These are phyloP conservation scores for Operophtera brumata DNA, from an alignment of 2,888 invertebrate species.

Conservation along the genomic window DNA sequence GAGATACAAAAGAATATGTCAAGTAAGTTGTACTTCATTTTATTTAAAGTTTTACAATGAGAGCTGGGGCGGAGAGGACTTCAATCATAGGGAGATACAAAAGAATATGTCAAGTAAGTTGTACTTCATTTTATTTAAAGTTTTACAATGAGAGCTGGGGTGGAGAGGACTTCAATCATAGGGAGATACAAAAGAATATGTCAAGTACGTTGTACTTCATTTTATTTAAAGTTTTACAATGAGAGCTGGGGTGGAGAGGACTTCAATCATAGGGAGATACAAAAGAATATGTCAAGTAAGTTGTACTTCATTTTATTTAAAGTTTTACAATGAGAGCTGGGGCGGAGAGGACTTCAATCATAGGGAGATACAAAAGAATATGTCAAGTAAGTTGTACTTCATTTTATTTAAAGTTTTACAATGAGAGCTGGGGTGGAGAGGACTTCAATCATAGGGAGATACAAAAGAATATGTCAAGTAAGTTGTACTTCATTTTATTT, in stretches of 20 bases:
- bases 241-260: conserved; percentile 84
- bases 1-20: conserved; percentile 83
- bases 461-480: conserved; percentile 84
- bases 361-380: conserved; percentile 77
- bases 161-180: conserved; percentile 82
- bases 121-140: conserved; percentile 37
- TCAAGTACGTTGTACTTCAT: conserved; percentile 75
- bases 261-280: conserved; percentile 80
- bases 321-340: conserved; percentile 84
- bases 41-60: conserved; percentile 82
- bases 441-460: conserved; percentile 80
- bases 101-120: conserved; percentile 84
- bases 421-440: conserved; percentile 84
- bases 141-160: conserved; percentile 85
- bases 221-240: conserved; percentile 80
- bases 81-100: conserved; percentile 79
- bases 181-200: conserved; percentile 82
- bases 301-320: conserved; percentile 35
- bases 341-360: conserved; percentile 83
- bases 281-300: conserved; percentile 84
- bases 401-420: conserved; percentile 77
- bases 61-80: conserved; percentile 83
- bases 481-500: conserved; percentile 41
- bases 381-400: conserved; percentile 81
- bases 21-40: conserved; percentile 67